Base-by-base conservation (phyloP, 2,888 invertebrate genomes). In the Mylabris sibirica region DNA sequence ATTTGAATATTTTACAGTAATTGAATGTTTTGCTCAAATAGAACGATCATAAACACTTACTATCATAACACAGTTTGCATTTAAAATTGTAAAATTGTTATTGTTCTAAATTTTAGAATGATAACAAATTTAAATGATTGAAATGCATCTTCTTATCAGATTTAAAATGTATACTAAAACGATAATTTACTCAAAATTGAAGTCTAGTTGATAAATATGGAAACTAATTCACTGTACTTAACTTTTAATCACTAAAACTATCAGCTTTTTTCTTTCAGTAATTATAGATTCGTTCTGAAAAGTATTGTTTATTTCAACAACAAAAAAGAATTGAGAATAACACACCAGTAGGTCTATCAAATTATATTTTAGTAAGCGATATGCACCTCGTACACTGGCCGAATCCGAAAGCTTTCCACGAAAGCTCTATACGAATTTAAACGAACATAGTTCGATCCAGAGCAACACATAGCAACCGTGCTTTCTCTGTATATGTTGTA, bases 381-480 rank as follows among this genome's bases (percentile, higher is more conserved):
- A 69, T 65, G 69, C 72, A 74, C 75, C 77, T 76, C 30, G n/a
- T 8, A 73, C 22, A 75, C 77, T 72, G 73, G 76, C 79, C 79
- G 78, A 79, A 75, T 76, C 76, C 74, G 70, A 76, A 79, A 78
- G 78, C 78, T 79, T 74, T 63, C 70, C 70, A 68, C 80, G 81
- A 78, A 77, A 75, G 75, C 74, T 75, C 53, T 44, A 53, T 17
- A 67, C 83, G 84, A 78, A 77, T 69, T 73, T 72, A 59, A 70
- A 76, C 84, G 84, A 84, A 74, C 72, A 71, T 65, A 70, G 75
- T 84, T 84, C 84, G 83, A 84, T 84, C 84, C 80, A 73, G 76
- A 82, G 82, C 83, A 82, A 82, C 83, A 83, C 83, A 82, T 83
- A 82, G 83, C 83, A 83, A 84, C 83, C 74, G 71, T 70, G 24